Base-by-base conservation (phyloP, 2,888 invertebrate genomes). In the Laothoe populi region DNA sequence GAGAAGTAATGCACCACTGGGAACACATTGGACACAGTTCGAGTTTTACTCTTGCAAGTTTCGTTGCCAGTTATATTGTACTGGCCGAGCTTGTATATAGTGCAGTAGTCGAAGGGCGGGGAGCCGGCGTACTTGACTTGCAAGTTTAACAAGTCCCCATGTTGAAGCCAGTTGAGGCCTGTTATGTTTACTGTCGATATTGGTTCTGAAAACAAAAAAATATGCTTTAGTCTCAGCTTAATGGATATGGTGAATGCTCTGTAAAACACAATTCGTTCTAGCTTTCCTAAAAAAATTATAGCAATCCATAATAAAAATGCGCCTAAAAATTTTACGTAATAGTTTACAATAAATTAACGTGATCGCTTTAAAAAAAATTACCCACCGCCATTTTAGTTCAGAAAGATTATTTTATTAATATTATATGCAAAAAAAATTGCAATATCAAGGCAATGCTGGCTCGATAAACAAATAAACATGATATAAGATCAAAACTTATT, bases 141-240 rank as follows among this genome's bases (percentile, higher is more conserved):
- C 8, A 98, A 83, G 62, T 95, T 94, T 26, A 98, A 84, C 53
- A 97, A 88, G 61, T 97, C 97, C 38, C 97, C 97, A 65, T 96
- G 96, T 72, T 96, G 95, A 38, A 98, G 90, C 97, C 98, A 98
- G 76, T 96, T 96, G 62, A 95, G 94, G 0, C 97, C 98, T 2
- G 93, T 94, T 0, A 96, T 94, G 58, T 94, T 95, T 8, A 97
- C 91, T 10, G 95, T 94, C 1, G 93, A 84, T 70, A 98, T 94
- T 0, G 97, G 96, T 69, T 94, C 97, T 97, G 82, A 10, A 92
- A 88, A 68, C 65, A 44, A 58, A 53, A 65, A 45, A 53, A 60
- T n/a, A 7, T 11, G 16, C 13, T 16, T 5, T 42, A 40, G 21
- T 16, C 0, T 38, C 13, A 57, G 11, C 21, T 19, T 38, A 48